phyloP scores from a whole-genome alignment of 2,113 vertebrate species.

The Struthio camelus region DNA sequence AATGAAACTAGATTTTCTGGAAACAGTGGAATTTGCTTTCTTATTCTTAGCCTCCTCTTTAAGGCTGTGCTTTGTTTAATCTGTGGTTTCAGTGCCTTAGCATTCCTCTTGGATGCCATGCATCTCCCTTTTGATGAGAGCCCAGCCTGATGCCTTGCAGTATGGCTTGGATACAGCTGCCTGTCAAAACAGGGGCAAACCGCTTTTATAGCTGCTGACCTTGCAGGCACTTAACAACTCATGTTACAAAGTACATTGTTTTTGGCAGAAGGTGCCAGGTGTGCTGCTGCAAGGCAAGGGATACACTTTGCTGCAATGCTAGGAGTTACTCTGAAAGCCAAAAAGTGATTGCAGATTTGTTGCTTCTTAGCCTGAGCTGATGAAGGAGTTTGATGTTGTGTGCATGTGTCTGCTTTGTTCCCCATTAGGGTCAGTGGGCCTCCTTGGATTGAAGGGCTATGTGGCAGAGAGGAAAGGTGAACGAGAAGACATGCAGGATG shows the following conservation, averaged over 20 bases:
- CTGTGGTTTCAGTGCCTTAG: background rate
- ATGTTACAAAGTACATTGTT: accelerated
- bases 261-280: background rate
- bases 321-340: background rate
- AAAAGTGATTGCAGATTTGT: background rate
- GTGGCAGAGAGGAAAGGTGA: conserved; percentile 91
- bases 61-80: background rate
- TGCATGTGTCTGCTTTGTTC: conserved; percentile 27
- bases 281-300: accelerated
- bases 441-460: conserved; percentile 84
- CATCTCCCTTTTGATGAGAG: background rate
- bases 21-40: background rate
- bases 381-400: conserved; percentile 17
- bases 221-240: background rate
- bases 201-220: background rate
- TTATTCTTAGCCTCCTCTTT: background rate
- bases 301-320: background rate
- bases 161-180: background rate
- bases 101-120: background rate
- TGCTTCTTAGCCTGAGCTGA: conserved; percentile 8
- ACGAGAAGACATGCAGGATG: conserved; percentile 97
- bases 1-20: background rate
- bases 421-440: conserved; percentile 69
- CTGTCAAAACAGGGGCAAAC: background rate
- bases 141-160: background rate